phyloP scores from a whole-genome alignment of 23 tunicate species.

The Trididemnum clinides region DNA sequence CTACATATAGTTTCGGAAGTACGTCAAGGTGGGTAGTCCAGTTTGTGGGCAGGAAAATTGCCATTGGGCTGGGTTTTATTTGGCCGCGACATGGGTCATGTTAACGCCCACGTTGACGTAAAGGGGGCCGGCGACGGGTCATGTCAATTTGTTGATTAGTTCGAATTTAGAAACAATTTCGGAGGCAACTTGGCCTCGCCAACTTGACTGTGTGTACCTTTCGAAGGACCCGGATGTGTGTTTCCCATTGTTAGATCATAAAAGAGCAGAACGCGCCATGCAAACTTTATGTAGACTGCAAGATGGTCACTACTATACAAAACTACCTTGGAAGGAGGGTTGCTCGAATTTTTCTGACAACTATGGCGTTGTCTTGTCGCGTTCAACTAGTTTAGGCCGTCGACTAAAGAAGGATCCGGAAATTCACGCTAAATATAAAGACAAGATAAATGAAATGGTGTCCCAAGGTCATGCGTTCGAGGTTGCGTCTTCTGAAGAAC shows the following conservation, averaged over 20 bases:
- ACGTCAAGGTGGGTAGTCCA: neutral
- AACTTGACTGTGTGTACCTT: neutral
- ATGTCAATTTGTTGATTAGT: neutral
- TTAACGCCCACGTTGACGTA: neutral
- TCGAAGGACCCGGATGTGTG: neutral
- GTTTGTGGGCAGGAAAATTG: neutral
- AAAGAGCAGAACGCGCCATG: neutral
- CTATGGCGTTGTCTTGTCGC: slow-evolving; percentile 2
- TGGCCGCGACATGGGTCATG: neutral
- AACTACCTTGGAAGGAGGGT: neutral
- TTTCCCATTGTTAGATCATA: neutral
- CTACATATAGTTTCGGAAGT: neutral
- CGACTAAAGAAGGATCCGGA: neutral
- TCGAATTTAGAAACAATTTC: neutral
- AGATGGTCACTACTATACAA: slow-evolving; percentile 4
- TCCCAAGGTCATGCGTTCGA: neutral
- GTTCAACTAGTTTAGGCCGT: neutral
- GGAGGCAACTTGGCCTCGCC: neutral
- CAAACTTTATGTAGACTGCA: neutral
- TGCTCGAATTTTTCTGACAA: slow-evolving; percentile 14
- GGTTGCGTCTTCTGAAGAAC: neutral
- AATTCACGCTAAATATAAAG: neutral
- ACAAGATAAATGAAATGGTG: slow-evolving; percentile 13
- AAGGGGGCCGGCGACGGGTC: too few relatives aligned
- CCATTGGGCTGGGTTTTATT: neutral